Conservation (phyloP, 2,113 vertebrate species). For the Pterocles burchelli region DNA sequence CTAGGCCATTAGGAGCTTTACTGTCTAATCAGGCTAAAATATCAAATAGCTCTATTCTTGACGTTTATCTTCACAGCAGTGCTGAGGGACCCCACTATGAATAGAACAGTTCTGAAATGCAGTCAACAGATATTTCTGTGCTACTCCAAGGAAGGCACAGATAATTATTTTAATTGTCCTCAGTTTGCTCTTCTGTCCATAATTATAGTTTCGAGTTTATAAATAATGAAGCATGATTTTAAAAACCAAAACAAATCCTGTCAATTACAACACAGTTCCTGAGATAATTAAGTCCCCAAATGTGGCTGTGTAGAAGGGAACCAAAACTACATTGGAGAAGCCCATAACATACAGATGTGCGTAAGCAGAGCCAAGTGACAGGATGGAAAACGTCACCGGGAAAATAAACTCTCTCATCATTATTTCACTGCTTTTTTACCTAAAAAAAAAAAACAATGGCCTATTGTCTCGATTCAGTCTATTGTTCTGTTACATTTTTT, state of each 20-base stretch:
- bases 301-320: not conserved
- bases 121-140: constrained; percentile 23
- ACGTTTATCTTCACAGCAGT: not conserved
- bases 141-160: constrained; percentile 29
- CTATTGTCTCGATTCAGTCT: constrained; percentile 47
- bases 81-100: not conserved
- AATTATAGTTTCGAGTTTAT: constrained; percentile 56
- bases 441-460: constrained; percentile 53
- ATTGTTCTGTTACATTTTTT: constrained; percentile 47
- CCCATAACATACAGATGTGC: not conserved
- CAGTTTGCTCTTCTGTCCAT: constrained; percentile 33
- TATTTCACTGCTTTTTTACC: constrained; percentile 44
- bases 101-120: constrained; percentile 32
- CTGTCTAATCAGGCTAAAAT: not conserved
- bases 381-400: constrained; percentile 58
- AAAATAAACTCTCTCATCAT: constrained; percentile 56
- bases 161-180: constrained; percentile 54
- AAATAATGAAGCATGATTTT: constrained; percentile 29
- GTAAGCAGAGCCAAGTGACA: constrained; percentile 18
- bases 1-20: not conserved
- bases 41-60: not conserved
- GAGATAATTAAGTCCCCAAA: constrained; percentile 60
- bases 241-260: constrained; percentile 37
- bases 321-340: not conserved
- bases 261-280: constrained; percentile 19